Evolutionary conservation across 2,113 vertebrate species (phyloP), one percentile per base, ranked within the genome.

Genomic region (Salvator merianae): DNA sequence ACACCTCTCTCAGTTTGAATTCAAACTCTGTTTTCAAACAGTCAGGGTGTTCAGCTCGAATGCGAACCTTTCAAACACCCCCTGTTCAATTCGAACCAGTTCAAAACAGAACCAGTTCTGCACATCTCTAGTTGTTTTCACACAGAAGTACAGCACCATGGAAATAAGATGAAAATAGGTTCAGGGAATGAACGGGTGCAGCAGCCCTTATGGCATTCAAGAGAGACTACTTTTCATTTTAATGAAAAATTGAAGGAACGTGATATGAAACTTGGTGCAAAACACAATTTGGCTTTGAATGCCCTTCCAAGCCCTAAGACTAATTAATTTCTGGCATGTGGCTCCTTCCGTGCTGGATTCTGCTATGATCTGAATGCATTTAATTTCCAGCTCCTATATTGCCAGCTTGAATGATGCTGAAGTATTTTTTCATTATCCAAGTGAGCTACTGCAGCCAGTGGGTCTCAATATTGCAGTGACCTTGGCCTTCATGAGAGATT

Each of bases 301-400:
- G 55, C 55, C 55, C 66, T 80, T 22, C 28, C 18, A n/a, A 65
- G 24, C 24, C 59, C 50, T n/a, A 7, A 28, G 22, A 28, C 66
- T 81, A 69, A 81, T 81, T 81, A 70, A 81, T 70, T 55, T 81
- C 55, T 26, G 66, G 66, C 43, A 55, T 36, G 32, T 71, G 34
- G 65, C 63, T 3, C 73, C 38, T 22, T 30, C 5, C n/a, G 69
- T 16, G 50, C 62, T 63, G 30, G 68, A 47, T 0, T 80, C 28
- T 53, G 69, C 38, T 12, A 32, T 40, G 32, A 74, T 0, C 5
- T 84, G 72, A 89, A 84, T 0, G 2, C 14, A 77, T 36, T 68
- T 43, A 78, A 86, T 40, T 18, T 14, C 8, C 26, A 50, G 28
- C 28, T 47, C 55, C 53, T 16, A 13, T 0, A 1, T 40, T 71